Base-by-base conservation (phyloP, 2,888 invertebrate genomes). In the Hemaris fuciformis region DNA sequence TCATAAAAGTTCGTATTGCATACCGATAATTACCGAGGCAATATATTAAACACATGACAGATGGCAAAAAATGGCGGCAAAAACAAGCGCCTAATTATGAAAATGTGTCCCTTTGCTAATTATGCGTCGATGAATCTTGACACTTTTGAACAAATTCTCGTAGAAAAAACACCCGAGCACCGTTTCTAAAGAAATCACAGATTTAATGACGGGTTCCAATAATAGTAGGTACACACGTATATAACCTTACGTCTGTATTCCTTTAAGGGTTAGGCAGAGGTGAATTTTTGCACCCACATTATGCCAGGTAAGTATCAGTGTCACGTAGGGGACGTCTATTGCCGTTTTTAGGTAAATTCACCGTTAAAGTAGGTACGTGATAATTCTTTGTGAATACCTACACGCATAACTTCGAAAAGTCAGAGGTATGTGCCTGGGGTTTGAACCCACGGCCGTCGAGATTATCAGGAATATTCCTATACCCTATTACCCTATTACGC, bases 41-140 rank as follows among this genome's bases (percentile, higher is more conserved):
- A 83, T 85, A 81, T 81, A 86, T 84, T 78, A 75, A 65, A 79
- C 79, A 68, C 75, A 78, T 84, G 85, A 79, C 81, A 75, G 74
- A 63, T 20, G 3, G 46, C 41, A 76, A 84, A 80, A 84, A 81
- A 76, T 42, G 66, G 53, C 59, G 56, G 59, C 66, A 67, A 66
- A 71, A 72, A 66, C 61, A 66, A 65, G 60, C 62, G 63, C 66
- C 74, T 80, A 81, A 87, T 85, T 79, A 85, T 74, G 43, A 63
- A 78, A 88, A 89, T 83, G 85, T 85, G 85, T 83, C 79, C 69
- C 68, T 65, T 63, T 66, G 79, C 85, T 86, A 89, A 89, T 88
- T 84, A 83, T 74, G 79, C 84, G 78, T 80, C 76, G 70, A 78
- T 76, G 83, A 75, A 77, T 78, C 74, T 84, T 88, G 85, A 87